phyloP scores from a whole-genome alignment of 2,888 invertebrate genomes.

The Meteorus colon region DNA sequence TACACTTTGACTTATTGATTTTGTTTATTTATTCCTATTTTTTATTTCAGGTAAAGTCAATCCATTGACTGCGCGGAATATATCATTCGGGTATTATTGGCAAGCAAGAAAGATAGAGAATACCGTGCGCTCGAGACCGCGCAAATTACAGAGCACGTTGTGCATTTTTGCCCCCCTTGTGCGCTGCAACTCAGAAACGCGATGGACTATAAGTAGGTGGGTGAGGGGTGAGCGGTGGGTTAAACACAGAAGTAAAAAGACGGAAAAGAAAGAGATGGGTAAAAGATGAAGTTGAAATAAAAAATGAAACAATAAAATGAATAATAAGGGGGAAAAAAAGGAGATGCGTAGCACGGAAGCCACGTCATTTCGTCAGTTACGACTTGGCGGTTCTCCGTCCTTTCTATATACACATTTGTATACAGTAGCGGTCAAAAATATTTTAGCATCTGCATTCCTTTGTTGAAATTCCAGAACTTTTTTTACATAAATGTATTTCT shows the following conservation, averaged over 20 bases:
- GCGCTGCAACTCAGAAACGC: constrained; percentile 44
- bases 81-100: constrained; percentile 5
- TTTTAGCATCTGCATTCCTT: too few species aligned
- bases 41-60: not conserved
- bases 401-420: constrained; percentile 3
- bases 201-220: constrained; percentile 26
- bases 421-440: not conserved
- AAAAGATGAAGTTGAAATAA: constrained; percentile 11
- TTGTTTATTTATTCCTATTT: not conserved
- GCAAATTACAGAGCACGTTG: constrained; percentile 67
- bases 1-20: not conserved
- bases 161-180: constrained; percentile 37
- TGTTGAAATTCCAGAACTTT: too few species aligned
- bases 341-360: constrained; percentile 59
- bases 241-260: constrained; percentile 10
- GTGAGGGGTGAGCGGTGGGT: not conserved
- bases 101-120: constrained; percentile 4
- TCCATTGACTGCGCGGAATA: not conserved
- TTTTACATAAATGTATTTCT: too few species aligned
- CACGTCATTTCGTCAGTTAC: constrained; percentile 43
- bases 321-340: not conserved
- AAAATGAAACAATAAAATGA: constrained; percentile 12
- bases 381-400: constrained; percentile 24
- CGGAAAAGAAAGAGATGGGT: not conserved
- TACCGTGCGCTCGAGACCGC: constrained; percentile 66